phyloP scores from a whole-genome alignment of 1,140 invertebrate genomes.

The Rhyacophila brunnea region DNA sequence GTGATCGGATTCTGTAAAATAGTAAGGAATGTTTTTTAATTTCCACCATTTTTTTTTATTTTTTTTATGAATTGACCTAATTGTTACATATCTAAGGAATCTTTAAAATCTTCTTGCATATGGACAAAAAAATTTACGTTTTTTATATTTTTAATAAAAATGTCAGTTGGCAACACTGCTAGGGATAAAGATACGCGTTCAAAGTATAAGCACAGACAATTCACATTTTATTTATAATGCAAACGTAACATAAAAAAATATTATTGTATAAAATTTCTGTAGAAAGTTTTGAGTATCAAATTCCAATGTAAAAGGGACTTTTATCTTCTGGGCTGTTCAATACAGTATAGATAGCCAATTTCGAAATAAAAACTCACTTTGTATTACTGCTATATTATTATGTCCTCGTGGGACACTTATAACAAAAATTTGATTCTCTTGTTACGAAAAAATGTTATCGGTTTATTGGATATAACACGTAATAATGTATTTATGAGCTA shows the following conservation, averaged over 20 bases:
- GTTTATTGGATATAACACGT: no score
- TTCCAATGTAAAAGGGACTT: constrained; percentile 27
- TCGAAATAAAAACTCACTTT: no score
- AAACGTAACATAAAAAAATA: constrained; percentile 23
- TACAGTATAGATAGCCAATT: background rate
- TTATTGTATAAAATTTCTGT: constrained; percentile 31
- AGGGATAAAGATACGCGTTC: background rate
- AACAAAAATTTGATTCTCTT: no score
- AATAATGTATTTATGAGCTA: no score
- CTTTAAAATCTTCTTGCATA: no score
- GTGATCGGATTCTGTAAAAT: no score
- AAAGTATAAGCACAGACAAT: constrained; percentile 14
- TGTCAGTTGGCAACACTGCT: background rate
- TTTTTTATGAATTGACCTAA: no score
- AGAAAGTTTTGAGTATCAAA: constrained; percentile 29
- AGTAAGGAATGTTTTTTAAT: no score
- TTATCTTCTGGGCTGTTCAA: constrained; percentile 17
- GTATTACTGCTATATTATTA: background rate
- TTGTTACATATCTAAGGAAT: no score
- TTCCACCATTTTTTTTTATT: no score
- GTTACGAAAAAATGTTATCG: no score
- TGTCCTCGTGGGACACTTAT: background rate
- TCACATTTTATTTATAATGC: constrained; percentile 31
- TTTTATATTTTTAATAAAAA: background rate
- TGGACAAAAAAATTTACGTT: no score